phyloP scores from a whole-genome alignment of 2,113 vertebrate genomes.

The Irena cyanogastra region DNA sequence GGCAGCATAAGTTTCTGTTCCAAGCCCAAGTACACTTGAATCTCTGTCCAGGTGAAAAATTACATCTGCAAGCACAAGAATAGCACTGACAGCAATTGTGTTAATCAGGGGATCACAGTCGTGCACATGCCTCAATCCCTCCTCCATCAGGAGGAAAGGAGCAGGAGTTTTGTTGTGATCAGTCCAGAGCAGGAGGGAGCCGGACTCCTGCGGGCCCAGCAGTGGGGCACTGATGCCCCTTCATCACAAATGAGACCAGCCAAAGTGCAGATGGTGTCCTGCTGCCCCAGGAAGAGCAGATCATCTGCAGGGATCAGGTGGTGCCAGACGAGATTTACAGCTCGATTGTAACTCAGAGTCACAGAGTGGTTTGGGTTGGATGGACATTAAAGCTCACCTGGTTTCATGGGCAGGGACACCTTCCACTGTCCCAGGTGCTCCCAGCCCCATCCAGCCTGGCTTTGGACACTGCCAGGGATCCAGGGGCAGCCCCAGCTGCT shows the following conservation, averaged over 20 bases:
- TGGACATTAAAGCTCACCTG: no score
- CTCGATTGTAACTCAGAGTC: not conserved
- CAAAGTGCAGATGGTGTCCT: not conserved
- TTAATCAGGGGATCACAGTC: not conserved
- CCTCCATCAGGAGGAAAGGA: not conserved
- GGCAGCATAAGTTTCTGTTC: not conserved
- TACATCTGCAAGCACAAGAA: not conserved
- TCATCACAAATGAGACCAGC: not conserved
- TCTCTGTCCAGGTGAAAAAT: not conserved
- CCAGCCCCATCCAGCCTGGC: not conserved
- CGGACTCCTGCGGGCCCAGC: not conserved
- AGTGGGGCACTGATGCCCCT: accelerated
- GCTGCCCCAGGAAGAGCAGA: not conserved
- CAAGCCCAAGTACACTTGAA: not conserved
- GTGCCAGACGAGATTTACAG: no score
- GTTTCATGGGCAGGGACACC: not conserved
- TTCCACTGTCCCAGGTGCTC: not conserved
- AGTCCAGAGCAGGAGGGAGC: not conserved
- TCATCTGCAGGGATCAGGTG: not conserved
- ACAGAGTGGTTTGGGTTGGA: not conserved
- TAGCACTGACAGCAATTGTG: not conserved
- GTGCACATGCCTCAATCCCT: not conserved
- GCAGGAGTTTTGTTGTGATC: not conserved
- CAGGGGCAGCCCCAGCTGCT: not conserved
- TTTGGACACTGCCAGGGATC: not conserved